Evolutionary conservation across 2,113 vertebrate species (phyloP), one percentile per base, ranked within the genome.

Genomic region (Chelonoidis abingdonii): DNA sequence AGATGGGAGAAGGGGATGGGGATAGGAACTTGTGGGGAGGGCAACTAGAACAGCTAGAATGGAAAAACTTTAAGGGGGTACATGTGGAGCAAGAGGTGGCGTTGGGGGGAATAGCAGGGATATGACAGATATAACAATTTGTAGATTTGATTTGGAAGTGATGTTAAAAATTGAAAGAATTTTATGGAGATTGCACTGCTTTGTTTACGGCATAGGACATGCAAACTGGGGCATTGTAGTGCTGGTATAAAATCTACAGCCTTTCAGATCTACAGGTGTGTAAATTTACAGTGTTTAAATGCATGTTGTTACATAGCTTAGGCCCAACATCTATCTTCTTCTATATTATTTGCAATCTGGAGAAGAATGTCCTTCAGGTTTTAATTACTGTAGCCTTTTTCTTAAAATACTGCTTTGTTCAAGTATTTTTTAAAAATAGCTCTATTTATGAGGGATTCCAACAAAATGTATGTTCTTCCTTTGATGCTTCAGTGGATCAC

Each of bases 151-250:
- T 41, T 16, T 19, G 21, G 13, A 79, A 53, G 38, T 62, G 56
- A 21, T 3, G 4, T 50, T 90, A 10, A 1, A 5, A 38, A 24
- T 12, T 0, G 27, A 50, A 59, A 14, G 24, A 25, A 7, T 10
- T 1, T 14, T 54, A 3, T 1, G 10, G 27, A 8, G 3, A 8
- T 5, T 2, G 14, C 3, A 41, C 0, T 38, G 0, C 0, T 0
- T 56, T 91, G 1, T 35, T 41, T 59, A 57, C 29, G 16, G 17
- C 17, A 17, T n/a, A 4, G n/a, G 6, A 10, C 6, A 17, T 57
- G 81, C 25, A 10, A 44, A 44, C n/a, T 44, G 3, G 25, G 31
- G 16, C 2, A 13, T 11, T 59, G 54, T 56, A 54, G 21, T 47
- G 38, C 5, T 38, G 2, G 3, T 29, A 47, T 62, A 54, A 83